These are phyloP conservation scores for Mormyrus hasselquistii DNA, from an alignment of 2,797 vertebrate species.

Conservation along the genomic window DNA sequence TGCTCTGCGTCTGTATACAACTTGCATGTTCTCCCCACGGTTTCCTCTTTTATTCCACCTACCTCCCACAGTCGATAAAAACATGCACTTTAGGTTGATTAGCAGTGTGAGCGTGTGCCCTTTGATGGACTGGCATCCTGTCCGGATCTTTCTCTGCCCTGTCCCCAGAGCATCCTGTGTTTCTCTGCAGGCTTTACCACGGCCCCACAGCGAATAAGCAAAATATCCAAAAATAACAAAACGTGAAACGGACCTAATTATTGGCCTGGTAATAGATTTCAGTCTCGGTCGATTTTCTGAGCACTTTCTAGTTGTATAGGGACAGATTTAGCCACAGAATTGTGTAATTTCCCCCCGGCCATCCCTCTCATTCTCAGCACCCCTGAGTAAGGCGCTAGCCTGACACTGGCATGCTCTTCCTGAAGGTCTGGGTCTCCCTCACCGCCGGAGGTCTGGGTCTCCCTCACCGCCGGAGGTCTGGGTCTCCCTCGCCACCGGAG, in stretches of 20 bases:
- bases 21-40: not conserved
- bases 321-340: not conserved
- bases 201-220: not conserved
- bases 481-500: not conserved
- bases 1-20: not conserved
- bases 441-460: too few species aligned
- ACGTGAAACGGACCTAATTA: not conserved
- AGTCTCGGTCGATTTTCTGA: not conserved
- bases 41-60: not conserved
- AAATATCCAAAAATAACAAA: not conserved
- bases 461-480: too few species aligned
- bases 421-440: not conserved
- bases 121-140: not conserved
- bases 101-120: not conserved
- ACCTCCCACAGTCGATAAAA: not conserved
- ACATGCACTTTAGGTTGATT: not conserved
- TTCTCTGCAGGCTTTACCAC: not conserved
- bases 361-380: not conserved
- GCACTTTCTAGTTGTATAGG: not conserved
- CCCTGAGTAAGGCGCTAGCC: not conserved
- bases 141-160: not conserved
- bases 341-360: not conserved
- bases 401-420: not conserved
- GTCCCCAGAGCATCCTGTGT: not conserved
- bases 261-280: not conserved